These are phyloP conservation scores for Telmatherina bonti DNA, from an alignment of 2,797 vertebrate species.

Conservation along the genomic window DNA sequence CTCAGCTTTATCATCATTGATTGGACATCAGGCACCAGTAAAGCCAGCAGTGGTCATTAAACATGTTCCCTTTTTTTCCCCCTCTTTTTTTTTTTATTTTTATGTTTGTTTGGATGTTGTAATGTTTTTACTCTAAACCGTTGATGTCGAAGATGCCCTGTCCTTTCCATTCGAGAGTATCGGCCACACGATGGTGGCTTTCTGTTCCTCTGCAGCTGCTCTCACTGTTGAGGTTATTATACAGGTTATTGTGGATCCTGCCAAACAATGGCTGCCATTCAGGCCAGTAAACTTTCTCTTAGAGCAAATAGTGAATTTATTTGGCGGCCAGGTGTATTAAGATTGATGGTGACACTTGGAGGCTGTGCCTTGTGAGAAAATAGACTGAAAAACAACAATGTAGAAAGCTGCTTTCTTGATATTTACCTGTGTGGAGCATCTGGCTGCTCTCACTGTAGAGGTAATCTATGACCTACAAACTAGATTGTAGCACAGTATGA, in stretches of 20 bases:
- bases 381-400: conserved; percentile 26
- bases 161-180: conserved; percentile 41
- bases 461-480: conserved; percentile 36
- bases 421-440: conserved; percentile 23
- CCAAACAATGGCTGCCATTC: conserved; percentile 47
- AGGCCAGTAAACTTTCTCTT: conserved; percentile 41
- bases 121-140: conserved; percentile 59
- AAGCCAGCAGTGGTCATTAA: conserved; percentile 91
- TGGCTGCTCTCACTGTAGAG: conserved; percentile 8
- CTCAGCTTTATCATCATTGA: conserved; percentile 97
- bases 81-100: conserved; percentile 47
- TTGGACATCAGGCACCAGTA: conserved; percentile 88
- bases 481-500: conserved; percentile 20
- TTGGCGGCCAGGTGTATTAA: conserved; percentile 39
- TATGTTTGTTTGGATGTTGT: conserved; percentile 62
- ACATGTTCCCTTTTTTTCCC: conserved; percentile 7
- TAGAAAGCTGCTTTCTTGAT: conserved; percentile 34
- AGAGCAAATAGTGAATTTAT: conserved; percentile 33
- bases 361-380: conserved; percentile 65
- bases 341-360: conserved; percentile 36
- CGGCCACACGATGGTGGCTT: conserved; percentile 30
- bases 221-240: too few relatives aligned
- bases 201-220: conserved; percentile 42
- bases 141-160: conserved; percentile 60
- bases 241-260: conserved; percentile 50